These are phyloP conservation scores for Harpagoxenus sublaevis DNA, from an alignment of 2,888 invertebrate species.

Conservation along the genomic window DNA sequence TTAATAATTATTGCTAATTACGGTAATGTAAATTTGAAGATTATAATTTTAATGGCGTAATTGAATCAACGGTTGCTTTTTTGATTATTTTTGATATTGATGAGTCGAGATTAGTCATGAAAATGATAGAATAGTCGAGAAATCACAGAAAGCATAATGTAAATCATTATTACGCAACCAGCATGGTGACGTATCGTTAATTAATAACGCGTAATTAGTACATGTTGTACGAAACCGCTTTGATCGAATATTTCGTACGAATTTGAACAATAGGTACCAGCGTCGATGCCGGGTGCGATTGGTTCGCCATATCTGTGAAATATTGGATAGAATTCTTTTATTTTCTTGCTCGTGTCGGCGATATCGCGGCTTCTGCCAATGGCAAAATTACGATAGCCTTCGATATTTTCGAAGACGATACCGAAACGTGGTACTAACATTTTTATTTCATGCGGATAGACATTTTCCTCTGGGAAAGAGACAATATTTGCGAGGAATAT, in stretches of 20 bases:
- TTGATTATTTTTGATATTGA: not conserved
- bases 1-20: slow-evolving; percentile 9
- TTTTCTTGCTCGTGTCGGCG: not conserved
- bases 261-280: slow-evolving; percentile 4
- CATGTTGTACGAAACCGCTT: slow-evolving; percentile 38
- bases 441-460: slow-evolving; percentile 31
- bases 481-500: slow-evolving; percentile 15
- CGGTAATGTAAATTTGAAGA: not conserved
- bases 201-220: slow-evolving; percentile 67
- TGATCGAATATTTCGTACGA: slow-evolving; percentile 59
- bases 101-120: not conserved
- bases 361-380: slow-evolving; percentile 9
- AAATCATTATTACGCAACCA: slow-evolving; percentile 52
- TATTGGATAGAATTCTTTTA: not conserved
- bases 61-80: not conserved
- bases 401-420: not conserved
- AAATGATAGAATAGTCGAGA: not conserved
- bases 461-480: not conserved
- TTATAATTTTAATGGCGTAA: not conserved
- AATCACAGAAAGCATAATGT: not conserved
- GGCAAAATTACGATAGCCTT: not conserved
- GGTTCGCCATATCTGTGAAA: slow-evolving; percentile 27
- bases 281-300: slow-evolving; percentile 32
- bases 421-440: not conserved
- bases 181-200: slow-evolving; percentile 50